Evolutionary conservation across 2,888 invertebrate species (phyloP), one percentile per base, ranked within the genome.

Genomic region (Anorthoa munda): DNA sequence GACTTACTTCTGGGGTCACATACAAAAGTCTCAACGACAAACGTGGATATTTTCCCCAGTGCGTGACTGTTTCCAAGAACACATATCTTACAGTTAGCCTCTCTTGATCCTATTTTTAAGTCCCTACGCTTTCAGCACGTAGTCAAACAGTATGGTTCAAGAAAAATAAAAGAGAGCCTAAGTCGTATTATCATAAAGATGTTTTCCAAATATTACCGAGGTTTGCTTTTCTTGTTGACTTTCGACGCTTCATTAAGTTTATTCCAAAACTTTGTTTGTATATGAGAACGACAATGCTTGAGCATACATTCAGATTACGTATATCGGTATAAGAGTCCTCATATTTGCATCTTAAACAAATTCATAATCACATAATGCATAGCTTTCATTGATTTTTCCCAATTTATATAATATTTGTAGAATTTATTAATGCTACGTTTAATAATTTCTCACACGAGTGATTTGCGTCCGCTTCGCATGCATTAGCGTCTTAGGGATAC

Each of bases 231-330:
- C 56, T 39, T 89, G 89, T 93, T 94, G 91, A 90, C 89, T 89
- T 91, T 93, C 72, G 86, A 92, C 87, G 94, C 91, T 92, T 94
- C 93, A 93, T 94, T 94, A 91, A 90, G 89, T 93, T 92, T 90
- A 91, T 93, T 91, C 92, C 80, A 88, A 90, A 87, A 85, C 86
- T 83, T 82, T 92, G 89, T 93, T 93, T 92, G 89, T 81, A 73
- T 86, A 88, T 81, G 85, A 81, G 84, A 83, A 83, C 86, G 87
- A 89, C 89, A 81, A 81, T 76, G 73, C 84, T 85, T 85, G 79
- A 68, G 70, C 85, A 87, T 84, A 89, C 81, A 90, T 81, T 77
- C 55, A 70, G 76, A 81, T 81, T 79, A 67, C 77, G 31, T 80
- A 79, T 72, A 87, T 85, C 68, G 66, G 77, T 75, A 78, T 76